Evolutionary conservation across 2,888 invertebrate genomes (phyloP).

Genomic region (Electrophaes corylata): DNA sequence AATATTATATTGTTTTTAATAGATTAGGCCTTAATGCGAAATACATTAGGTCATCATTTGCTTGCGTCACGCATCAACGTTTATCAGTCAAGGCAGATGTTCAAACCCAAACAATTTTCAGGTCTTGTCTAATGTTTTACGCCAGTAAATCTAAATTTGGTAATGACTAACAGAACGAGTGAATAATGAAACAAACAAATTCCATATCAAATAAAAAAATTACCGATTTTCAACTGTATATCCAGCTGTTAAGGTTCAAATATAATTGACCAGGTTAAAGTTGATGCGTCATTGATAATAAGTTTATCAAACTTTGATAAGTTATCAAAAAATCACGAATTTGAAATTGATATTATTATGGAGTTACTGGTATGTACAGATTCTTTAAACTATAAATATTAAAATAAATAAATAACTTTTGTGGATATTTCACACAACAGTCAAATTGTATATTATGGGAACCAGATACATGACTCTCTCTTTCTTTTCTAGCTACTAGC

Average conservation of each 20-base stretch:
- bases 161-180: slow-evolving; percentile 42
- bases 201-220: neutral
- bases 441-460: too few relatives aligned
- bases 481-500: too few relatives aligned
- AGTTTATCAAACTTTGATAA: neutral
- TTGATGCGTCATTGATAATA: neutral
- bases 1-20: too few relatives aligned
- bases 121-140: slow-evolving; percentile 55
- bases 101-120: slow-evolving; percentile 49
- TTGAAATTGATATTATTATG: slow-evolving; percentile 15
- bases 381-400: slow-evolving; percentile 28
- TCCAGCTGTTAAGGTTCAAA: slow-evolving; percentile 22
- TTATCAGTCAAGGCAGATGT: slow-evolving; percentile 71
- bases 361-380: slow-evolving; percentile 8
- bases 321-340: slow-evolving; percentile 33
- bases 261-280: neutral
- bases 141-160: slow-evolving; percentile 58
- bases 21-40: too few relatives aligned
- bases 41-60: slow-evolving; percentile 47
- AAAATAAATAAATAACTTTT: too few relatives aligned
- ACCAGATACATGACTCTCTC: too few relatives aligned
- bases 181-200: neutral
- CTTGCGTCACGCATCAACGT: slow-evolving; percentile 34
- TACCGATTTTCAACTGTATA: slow-evolving; percentile 3
- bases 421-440: too few relatives aligned